Percentiles rank a stretch among this genome's conserved stretches.
These are phyloP conservation scores for Erynnis tages DNA, from an alignment of 2,888 invertebrate species.

Conservation along the genomic window DNA sequence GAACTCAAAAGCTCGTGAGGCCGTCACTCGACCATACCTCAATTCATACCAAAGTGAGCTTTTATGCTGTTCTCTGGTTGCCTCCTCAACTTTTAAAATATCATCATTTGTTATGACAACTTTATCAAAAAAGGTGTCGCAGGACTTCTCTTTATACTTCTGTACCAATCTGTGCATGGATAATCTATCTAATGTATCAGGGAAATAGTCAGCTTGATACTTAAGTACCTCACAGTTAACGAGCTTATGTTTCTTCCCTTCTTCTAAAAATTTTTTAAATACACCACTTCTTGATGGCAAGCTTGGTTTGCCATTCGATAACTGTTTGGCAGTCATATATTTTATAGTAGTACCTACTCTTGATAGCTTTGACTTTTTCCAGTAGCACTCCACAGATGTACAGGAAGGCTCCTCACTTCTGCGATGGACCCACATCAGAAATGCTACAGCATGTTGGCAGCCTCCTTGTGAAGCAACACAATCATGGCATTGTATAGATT, in stretches of 20 bases:
- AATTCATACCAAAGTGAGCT: conserved; percentile 41
- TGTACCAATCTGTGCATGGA: conserved; percentile 32
- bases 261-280: conserved; percentile 33
- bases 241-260: conserved; percentile 35
- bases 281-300: conserved; percentile 31
- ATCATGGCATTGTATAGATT: background rate
- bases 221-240: conserved; percentile 36
- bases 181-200: conserved; percentile 1
- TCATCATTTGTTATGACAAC: conserved; percentile 11
- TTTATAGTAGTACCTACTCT: conserved; percentile 40
- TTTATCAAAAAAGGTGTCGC: conserved; percentile 31
- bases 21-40: conserved; percentile 44
- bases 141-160: conserved; percentile 32
- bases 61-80: conserved; percentile 30
- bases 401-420: conserved; percentile 45
- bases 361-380: conserved; percentile 42
- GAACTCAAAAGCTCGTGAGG: conserved; percentile 41
- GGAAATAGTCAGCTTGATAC: conserved; percentile 32
- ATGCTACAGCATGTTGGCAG: conserved; percentile 45
- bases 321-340: conserved; percentile 38
- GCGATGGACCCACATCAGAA: conserved; percentile 44
- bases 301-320: conserved; percentile 32
- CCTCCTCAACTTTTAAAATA: conserved; percentile 25
- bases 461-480: conserved; percentile 38
- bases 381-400: conserved; percentile 40